Evolutionary conservation across 2,797 vertebrate genomes (phyloP).

Genomic region (Sebastes matsubarae): DNA sequence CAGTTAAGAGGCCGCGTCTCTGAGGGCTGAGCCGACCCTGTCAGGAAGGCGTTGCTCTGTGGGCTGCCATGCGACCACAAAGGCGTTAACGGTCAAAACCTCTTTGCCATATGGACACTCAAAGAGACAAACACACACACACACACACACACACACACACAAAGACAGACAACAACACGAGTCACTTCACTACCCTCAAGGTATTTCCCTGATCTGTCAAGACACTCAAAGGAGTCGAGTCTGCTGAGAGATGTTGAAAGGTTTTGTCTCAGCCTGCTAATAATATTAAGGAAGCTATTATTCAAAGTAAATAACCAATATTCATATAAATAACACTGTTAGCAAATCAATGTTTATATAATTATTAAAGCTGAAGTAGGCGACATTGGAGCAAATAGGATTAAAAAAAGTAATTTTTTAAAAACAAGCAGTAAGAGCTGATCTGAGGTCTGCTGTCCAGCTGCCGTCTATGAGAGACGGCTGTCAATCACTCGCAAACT

Average conservation of each 20-base stretch:
- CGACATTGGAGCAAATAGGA: too few species aligned
- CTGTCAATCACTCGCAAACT: too few species aligned
- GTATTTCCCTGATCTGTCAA: constrained; percentile 62
- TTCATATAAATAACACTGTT: background rate
- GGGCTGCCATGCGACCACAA: constrained; percentile 47
- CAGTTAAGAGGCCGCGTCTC: constrained; percentile 65
- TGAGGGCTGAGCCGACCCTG: constrained; percentile 51
- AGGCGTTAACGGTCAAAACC: constrained; percentile 45
- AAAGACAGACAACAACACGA: constrained; percentile 51
- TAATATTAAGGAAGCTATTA: constrained; percentile 21
- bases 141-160: background rate
- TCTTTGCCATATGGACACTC: constrained; percentile 31
- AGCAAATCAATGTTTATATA: background rate
- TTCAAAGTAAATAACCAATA: background rate
- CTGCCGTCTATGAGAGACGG: accelerated
- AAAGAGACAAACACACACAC: constrained; percentile 19
- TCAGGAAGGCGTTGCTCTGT: constrained; percentile 58
- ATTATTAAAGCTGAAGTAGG: background rate
- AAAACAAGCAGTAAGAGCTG: too few species aligned
- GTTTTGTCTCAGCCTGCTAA: constrained; percentile 33
- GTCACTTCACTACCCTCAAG: constrained; percentile 48
- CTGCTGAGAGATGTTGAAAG: background rate
- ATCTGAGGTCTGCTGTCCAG: too few species aligned
- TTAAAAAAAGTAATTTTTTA: too few species aligned
- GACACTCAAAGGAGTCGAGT: constrained; percentile 30